Base-by-base conservation (phyloP, 53 echinoderm and acorn worm species). In the Holothuria scabra region DNA sequence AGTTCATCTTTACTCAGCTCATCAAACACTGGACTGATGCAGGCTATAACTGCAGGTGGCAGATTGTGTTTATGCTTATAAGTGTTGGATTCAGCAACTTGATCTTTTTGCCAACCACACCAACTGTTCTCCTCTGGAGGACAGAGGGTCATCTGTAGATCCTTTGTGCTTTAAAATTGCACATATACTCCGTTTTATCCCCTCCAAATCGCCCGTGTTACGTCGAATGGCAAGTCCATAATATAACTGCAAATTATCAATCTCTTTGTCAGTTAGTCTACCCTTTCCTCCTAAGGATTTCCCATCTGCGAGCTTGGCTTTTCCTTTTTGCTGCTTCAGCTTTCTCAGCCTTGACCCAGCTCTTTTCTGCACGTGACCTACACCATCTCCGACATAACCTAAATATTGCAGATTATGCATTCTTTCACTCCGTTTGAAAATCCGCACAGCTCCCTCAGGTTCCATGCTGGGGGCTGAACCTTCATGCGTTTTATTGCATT, bases 351-450 rank as follows among this genome's bases (percentile, higher is more conserved):
- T 13, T 8, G 25, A 24, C 1, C 76, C 76, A 14, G 56, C 19
- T 2, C 56, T 20, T 55, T 76, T 76, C 28, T 76, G 76, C 1
- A 76, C 56, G 18, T 52, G 76, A 3, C 76, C 76, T 28, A 55
- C 76, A 76, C 81, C 81, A 60, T 81, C 81, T 5, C 81, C 81
- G 34, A 80, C 41, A 80, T 60, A 80, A 3, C 41, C 81, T 35
- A 22, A 0, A 38, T 60, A 80, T 22, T 60, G 60, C 1, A 80
- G 38, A 20, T 60, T 10, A 21, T 80, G 35, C 6, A 60, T 0
- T 14, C 0, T 23, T 11, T 29, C 60, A 16, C 28, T 29, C 18
- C 79, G 28, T 8, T 8, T 1, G 32, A 79, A 79, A 1, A 79
- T 79, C 0, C 18, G 3, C 10, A 28, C 21, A 1, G 79, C 79